A percentile compares a stretch with the other conserved stretches of the same genome.
These are phyloP conservation scores for Bucorvus abyssinicus DNA, from an alignment of 2,797 vertebrate genomes.

Conservation along the genomic window DNA sequence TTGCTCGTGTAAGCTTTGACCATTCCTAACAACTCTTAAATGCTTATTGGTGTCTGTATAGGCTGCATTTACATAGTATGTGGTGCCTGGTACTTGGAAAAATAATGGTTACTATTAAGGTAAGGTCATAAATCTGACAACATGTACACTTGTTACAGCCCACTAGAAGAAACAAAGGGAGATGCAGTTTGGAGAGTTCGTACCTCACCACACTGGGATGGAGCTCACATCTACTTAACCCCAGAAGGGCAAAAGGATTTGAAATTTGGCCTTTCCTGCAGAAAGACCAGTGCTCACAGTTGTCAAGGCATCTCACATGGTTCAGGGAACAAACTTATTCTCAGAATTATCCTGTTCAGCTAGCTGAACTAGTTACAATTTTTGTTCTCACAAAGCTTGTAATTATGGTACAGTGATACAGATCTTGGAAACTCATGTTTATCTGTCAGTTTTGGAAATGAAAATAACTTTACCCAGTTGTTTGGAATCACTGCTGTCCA, in stretches of 20 bases:
- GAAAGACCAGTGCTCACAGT: neutral
- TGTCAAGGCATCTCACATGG: rapidly evolving
- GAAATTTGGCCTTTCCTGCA: neutral
- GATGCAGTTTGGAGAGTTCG: neutral
- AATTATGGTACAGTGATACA: neutral
- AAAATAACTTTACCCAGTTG: neutral
- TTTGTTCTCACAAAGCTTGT: neutral
- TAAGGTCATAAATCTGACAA: neutral
- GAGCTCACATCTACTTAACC: neutral
- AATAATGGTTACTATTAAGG: neutral
- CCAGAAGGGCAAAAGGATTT: neutral
- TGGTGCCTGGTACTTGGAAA: neutral
- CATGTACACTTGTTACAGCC: neutral
- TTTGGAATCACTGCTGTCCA: neutral
- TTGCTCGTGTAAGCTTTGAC: conserved; percentile 81
- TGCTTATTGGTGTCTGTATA: neutral
- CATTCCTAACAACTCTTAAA: neutral
- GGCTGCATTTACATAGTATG: neutral
- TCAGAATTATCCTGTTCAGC: neutral
- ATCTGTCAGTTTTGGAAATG: neutral
- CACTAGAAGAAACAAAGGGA: neutral
- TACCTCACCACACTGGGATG: neutral
- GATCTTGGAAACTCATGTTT: neutral
- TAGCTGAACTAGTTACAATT: neutral
- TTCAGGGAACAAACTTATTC: neutral